A percentile compares a stretch with the other conserved stretches of the same genome.
Evolutionary conservation across 2,888 invertebrate species (phyloP).

Genomic region (Microlaimidae sp.): DNA sequence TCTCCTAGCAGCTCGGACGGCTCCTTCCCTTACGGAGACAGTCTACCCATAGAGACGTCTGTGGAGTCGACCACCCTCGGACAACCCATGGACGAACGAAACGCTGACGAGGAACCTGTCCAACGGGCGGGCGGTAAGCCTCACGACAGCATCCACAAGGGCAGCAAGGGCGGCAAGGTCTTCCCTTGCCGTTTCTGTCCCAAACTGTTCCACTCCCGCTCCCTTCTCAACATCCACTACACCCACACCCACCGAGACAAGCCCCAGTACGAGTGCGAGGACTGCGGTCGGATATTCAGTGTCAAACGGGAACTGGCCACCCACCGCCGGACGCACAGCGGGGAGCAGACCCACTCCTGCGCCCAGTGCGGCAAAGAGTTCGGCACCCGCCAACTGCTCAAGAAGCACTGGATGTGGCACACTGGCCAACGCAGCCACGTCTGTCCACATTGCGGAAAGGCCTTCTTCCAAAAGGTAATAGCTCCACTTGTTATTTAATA

Average conservation of each 20-base stretch:
- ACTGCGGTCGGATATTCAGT: slow-evolving; percentile 35
- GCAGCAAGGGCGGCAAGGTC: not conserved
- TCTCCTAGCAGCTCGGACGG: not conserved
- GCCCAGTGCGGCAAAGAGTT: slow-evolving; percentile 38
- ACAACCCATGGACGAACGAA: not conserved
- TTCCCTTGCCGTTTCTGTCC: slow-evolving; percentile 19
- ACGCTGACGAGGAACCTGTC: not conserved
- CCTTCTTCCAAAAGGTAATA: slow-evolving; percentile 32
- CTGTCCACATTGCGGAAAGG: slow-evolving; percentile 36
- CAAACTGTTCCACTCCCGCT: slow-evolving; percentile 16
- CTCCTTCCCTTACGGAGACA: not conserved
- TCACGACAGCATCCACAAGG: too few species aligned
- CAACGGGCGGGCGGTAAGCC: too few species aligned
- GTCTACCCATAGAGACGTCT: not conserved
- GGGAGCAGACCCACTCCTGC: slow-evolving; percentile 36
- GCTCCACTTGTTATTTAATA: too few species aligned
- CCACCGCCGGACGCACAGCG: slow-evolving; percentile 37
- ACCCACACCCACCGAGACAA: slow-evolving; percentile 33
- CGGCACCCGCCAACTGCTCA: slow-evolving; percentile 38
- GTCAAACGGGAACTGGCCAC: slow-evolving; percentile 37
- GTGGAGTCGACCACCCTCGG: not conserved
- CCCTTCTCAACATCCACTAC: slow-evolving; percentile 27
- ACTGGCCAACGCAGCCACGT: slow-evolving; percentile 37
- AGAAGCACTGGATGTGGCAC: slow-evolving; percentile 40
- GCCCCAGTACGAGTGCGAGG: slow-evolving; percentile 34